Conservation (phyloP, 2,888 invertebrate species). For the Calliphora vomitoria region DNA sequence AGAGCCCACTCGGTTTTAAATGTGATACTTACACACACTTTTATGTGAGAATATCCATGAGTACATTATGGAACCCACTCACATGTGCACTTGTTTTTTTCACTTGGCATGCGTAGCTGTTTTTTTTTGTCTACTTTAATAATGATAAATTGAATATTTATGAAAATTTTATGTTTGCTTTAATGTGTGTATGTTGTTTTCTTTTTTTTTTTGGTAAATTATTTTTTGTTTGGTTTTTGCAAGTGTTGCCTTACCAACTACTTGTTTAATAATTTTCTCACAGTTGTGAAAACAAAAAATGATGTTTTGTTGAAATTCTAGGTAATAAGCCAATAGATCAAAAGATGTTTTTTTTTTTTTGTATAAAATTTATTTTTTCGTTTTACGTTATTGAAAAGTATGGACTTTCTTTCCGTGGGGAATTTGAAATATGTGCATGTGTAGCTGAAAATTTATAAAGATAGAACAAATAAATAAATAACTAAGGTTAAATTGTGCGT, state of each 20-base stretch:
- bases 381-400: slow-evolving; percentile 14
- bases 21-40: slow-evolving; percentile 16
- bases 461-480: background rate
- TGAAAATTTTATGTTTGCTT: slow-evolving; percentile 59
- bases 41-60: background rate
- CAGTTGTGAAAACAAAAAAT: slow-evolving; percentile 45
- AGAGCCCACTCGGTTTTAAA: slow-evolving; percentile 24
- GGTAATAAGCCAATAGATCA: slow-evolving; percentile 73
- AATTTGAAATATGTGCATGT: slow-evolving; percentile 1
- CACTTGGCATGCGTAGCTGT: slow-evolving; percentile 67
- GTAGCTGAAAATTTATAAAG: background rate
- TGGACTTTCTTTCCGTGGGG: slow-evolving; percentile 38
- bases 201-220: background rate
- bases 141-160: slow-evolving; percentile 71
- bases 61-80: slow-evolving; percentile 36
- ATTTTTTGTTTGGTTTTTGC: background rate
- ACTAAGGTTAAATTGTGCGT: slow-evolving; percentile 40
- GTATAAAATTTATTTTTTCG: background rate
- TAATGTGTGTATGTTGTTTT: slow-evolving; percentile 5
- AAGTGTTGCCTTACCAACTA: slow-evolving; percentile 37
- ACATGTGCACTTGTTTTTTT: slow-evolving; percentile 56
- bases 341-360: slow-evolving; percentile 53
- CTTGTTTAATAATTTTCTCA: slow-evolving; percentile 64
- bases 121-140: slow-evolving; percentile 57
- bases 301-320: slow-evolving; percentile 53